Conservation (phyloP, 2,888 invertebrate genomes). For the Netelia inedita region DNA sequence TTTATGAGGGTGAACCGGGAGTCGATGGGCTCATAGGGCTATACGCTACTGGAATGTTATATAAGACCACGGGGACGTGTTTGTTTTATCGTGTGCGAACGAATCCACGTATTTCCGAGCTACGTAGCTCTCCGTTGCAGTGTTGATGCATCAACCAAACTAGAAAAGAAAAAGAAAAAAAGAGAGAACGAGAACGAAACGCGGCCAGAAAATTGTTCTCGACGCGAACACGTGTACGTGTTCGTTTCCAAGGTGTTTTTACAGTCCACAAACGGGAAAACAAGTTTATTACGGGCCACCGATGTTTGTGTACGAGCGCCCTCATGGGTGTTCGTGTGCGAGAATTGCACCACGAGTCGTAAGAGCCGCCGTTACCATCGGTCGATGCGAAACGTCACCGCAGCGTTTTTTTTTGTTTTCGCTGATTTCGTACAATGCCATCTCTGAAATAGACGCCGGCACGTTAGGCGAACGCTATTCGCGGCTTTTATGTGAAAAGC, state of each 20-base stretch:
- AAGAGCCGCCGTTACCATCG: conserved; percentile 30
- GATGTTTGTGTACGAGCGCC: conserved; percentile 2
- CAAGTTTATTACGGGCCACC: conserved; percentile 32
- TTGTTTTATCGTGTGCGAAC: conserved; percentile 11
- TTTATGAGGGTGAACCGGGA: not conserved
- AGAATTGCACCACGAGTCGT: conserved; percentile 42
- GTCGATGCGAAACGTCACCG: conserved; percentile 29
- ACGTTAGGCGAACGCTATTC: too few relatives aligned
- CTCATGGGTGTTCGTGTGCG: conserved; percentile 15
- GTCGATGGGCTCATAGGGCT: conserved; percentile 17
- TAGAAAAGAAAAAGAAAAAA: not conserved
- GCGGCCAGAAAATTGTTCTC: conserved; percentile 23
- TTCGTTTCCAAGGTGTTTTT: conserved; percentile 25
- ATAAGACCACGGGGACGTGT: conserved; percentile 13
- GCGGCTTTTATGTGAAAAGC: too few relatives aligned
- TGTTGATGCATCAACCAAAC: conserved; percentile 25
- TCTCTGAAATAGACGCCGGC: not conserved
- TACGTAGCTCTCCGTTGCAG: not conserved
- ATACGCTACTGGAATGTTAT: not conserved
- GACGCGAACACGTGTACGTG: conserved; percentile 33
- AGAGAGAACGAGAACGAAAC: conserved; percentile 13
- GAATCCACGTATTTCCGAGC: conserved; percentile 23
- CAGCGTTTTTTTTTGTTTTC: conserved; percentile 34
- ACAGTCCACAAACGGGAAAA: conserved; percentile 19
- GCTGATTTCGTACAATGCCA: not conserved